These are phyloP conservation scores for Pollenia griseotomentosa DNA, from an alignment of 2,888 invertebrate genomes.

Conservation along the genomic window DNA sequence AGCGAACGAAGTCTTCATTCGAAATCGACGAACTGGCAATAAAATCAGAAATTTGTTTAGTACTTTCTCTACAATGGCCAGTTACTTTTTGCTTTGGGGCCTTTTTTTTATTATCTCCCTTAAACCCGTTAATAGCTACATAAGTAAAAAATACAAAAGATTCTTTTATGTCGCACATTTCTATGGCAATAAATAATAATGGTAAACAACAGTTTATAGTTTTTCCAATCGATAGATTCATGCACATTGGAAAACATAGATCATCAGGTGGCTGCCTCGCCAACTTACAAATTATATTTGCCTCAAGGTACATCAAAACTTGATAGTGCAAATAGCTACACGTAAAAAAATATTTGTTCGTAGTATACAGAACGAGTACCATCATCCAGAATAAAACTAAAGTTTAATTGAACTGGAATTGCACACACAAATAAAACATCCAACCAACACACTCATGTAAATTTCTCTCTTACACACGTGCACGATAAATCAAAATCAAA, in stretches of 20 bases:
- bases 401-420: conserved; percentile 51
- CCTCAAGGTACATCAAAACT: conserved; percentile 47
- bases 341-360: background rate
- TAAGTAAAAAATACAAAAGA: no score
- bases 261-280: conserved; percentile 64
- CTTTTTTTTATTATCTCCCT: no score
- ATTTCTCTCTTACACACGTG: conserved; percentile 42
- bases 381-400: conserved; percentile 37
- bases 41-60: no score
- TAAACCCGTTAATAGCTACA: no score
- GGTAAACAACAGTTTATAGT: conserved; percentile 74
- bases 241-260: conserved; percentile 65
- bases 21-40: no score
- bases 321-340: conserved; percentile 13
- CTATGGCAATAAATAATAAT: conserved; percentile 11
- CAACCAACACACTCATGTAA: conserved; percentile 28
- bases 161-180: background rate
- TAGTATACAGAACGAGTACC: conserved; percentile 7
- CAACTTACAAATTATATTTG: conserved; percentile 31
- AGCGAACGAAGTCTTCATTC: no score
- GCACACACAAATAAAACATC: conserved; percentile 10
- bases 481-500: conserved; percentile 18
- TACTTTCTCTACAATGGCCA: no score
- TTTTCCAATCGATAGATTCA: conserved; percentile 68
- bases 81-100: no score